Evolutionary conservation across 2,888 invertebrate species (phyloP), one percentile per base, ranked within the genome.

Genomic region (Acanthosepion esculentum): DNA sequence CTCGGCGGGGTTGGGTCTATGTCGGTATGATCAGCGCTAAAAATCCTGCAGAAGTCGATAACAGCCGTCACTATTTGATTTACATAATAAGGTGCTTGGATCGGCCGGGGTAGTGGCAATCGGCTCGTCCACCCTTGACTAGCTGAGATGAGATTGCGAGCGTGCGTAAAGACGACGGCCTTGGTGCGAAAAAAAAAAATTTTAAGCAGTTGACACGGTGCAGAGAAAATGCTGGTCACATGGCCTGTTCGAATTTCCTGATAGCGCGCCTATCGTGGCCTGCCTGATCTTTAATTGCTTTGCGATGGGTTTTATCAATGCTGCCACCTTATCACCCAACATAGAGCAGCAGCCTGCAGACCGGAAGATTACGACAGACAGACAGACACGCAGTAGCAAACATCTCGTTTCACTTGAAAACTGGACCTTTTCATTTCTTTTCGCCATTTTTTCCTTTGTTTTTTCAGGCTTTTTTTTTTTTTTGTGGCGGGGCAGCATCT

Each of bases 71-170:
- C 33, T 78, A n/a, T 78, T 78, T 78, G 78, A 78, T 78, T 78
- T 78, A 78, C 78, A 78, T 78, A 78, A 78, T 78, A 78, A n/a
- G 78, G 78, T n/a, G 78, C 78, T 78, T 78, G 78, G n/a, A n/a
- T 4, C 78, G 78, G 33, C n/a, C 33, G n/a, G n/a, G 78, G n/a
- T n/a, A n/a, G 15, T n/a, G n/a, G 78, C 78, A 78, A 33, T 78
- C n/a, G 78, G n/a, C n/a, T n/a, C n/a, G 78, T 78, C n/a, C 78
- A 78, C 15, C n/a, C n/a, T 78, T 29, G 29, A 29, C 78, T 78
- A 78, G 78, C 78, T n/a, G 33, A 33, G n/a, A 78, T n/a, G n/a
- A 15, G 78, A 78, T n/a, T 1, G n/a, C 2, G n/a, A 78, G 78
- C 78, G n/a, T 29, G 78, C 29, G 78, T 78, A 26, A 78, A 2